Evolutionary conservation across 2,888 invertebrate species (phyloP).

Genomic region (Drosophila pegasa): DNA sequence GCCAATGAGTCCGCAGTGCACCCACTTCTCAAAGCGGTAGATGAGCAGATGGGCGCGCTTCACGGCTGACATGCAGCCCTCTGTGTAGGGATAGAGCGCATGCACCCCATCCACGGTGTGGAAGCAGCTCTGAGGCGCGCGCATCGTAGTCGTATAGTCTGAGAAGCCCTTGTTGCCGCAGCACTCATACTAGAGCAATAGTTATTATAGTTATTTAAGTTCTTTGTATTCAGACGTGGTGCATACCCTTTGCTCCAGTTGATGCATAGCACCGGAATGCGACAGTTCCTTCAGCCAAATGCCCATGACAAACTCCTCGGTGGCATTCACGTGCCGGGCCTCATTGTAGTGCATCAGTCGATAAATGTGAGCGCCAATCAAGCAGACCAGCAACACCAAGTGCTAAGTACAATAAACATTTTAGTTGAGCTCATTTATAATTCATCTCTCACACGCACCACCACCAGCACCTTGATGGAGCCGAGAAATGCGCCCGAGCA

Average conservation of each 20-base stretch:
- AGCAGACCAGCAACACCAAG: constrained; percentile 55
- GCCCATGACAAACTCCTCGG: constrained; percentile 68
- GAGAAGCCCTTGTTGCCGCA: constrained; percentile 71
- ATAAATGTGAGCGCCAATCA: constrained; percentile 74
- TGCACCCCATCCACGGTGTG: constrained; percentile 54
- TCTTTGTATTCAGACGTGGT: neutral
- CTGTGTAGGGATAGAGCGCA: constrained; percentile 62
- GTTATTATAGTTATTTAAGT: neutral
- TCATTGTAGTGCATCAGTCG: constrained; percentile 73
- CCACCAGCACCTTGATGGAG: constrained; percentile 73
- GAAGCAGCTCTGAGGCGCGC: constrained; percentile 71
- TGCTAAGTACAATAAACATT: constrained; percentile 50
- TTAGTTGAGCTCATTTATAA: neutral
- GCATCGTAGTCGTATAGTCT: constrained; percentile 67
- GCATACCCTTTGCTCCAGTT: constrained; percentile 67
- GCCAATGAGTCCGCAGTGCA: constrained; percentile 69
- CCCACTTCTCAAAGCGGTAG: constrained; percentile 73
- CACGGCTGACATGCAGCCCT: constrained; percentile 73
- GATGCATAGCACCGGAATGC: constrained; percentile 68
- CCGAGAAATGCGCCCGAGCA: constrained; percentile 78
- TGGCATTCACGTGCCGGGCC: constrained; percentile 54
- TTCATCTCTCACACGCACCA: constrained; percentile 52
- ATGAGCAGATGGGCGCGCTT: constrained; percentile 58
- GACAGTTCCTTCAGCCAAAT: constrained; percentile 74
- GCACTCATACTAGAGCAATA: constrained; percentile 68